Evolutionary conservation across 2,888 invertebrate species (phyloP).

Genomic region (Athalia cordata): DNA sequence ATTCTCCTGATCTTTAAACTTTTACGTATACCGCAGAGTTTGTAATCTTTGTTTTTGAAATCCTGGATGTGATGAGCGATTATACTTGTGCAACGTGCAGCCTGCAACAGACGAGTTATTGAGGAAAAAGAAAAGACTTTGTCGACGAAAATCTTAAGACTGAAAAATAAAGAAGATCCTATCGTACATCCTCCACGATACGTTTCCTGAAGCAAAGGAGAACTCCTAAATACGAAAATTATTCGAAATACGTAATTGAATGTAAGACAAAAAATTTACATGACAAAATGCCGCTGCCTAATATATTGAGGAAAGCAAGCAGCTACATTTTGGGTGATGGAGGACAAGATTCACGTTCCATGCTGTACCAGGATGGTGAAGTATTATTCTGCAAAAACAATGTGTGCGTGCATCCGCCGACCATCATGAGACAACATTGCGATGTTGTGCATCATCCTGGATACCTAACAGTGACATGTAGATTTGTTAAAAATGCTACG

Average conservation of each 20-base stretch:
- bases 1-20: not conserved
- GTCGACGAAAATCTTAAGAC: not conserved
- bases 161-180: not conserved
- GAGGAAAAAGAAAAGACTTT: not conserved
- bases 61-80: too few species aligned
- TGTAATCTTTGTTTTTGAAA: too few species aligned
- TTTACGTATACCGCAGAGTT: not conserved
- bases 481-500: conserved; percentile 85
- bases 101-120: conserved; percentile 1
- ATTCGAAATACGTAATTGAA: conserved; percentile 5
- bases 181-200: not conserved
- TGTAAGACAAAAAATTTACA: not conserved
- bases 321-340: conserved; percentile 86
- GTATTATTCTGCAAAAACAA: conserved; percentile 95
- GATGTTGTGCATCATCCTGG: conserved; percentile 94
- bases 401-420: conserved; percentile 97
- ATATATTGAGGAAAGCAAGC: conserved; percentile 86
- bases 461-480: conserved; percentile 91
- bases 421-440: conserved; percentile 86
- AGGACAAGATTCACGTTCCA: conserved; percentile 75
- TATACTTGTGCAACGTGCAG: conserved; percentile 6
- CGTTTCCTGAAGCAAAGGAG: not conserved
- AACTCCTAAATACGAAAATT: not conserved
- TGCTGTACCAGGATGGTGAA: conserved; percentile 86
- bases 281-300: conserved; percentile 83